Conservation (phyloP, 2,888 invertebrate genomes). For the Eurois occulta region DNA sequence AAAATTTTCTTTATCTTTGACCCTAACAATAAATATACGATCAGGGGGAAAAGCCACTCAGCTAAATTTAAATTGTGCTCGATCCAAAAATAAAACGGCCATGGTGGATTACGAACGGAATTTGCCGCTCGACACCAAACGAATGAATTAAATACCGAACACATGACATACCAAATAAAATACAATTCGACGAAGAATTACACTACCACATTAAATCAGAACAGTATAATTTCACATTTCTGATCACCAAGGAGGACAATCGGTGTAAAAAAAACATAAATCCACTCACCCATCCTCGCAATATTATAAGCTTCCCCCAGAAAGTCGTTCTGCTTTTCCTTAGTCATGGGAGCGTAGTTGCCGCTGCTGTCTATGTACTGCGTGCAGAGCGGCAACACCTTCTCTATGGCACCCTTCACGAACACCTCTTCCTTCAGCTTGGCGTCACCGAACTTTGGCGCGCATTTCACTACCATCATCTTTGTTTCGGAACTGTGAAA, state of each 20-base stretch:
- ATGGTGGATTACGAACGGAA: too few species aligned
- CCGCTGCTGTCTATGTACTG: slow-evolving; percentile 94
- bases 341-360: slow-evolving; percentile 92
- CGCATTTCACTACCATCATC: slow-evolving; percentile 99
- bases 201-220: too few species aligned
- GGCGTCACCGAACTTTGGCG: slow-evolving; percentile 94
- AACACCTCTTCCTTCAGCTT: slow-evolving; percentile 95
- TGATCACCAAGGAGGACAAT: too few species aligned
- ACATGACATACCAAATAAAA: too few species aligned
- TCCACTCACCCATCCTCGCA: slow-evolving; percentile 93
- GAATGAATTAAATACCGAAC: too few species aligned
- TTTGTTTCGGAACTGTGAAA: slow-evolving; percentile 99
- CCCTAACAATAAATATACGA: not conserved
- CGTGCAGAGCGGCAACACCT: slow-evolving; percentile 96
- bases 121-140: too few species aligned
- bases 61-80: too few species aligned
- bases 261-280: not conserved
- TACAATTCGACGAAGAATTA: too few species aligned
- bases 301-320: slow-evolving; percentile 95
- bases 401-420: slow-evolving; percentile 98
- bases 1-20: not conserved
- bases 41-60: not conserved
- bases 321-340: slow-evolving; percentile 95
- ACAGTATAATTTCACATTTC: too few species aligned
- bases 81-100: too few species aligned